Base-by-base conservation (phyloP, 2,888 invertebrate genomes). In the Ornithoptera priamus region DNA sequence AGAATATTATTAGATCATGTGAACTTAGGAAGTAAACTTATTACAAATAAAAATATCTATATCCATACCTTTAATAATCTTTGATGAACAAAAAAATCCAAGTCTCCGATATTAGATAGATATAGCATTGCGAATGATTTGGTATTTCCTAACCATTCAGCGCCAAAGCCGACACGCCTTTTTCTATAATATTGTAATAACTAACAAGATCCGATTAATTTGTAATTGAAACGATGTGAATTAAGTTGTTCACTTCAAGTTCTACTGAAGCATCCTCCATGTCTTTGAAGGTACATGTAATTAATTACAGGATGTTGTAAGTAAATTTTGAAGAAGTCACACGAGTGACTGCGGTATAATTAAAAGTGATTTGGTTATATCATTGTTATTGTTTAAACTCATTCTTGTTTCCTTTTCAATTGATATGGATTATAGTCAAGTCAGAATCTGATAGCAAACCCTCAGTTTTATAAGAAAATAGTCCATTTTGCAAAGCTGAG, bases 61-160 rank as follows among this genome's bases (percentile, higher is more conserved):
- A 2, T 18, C 12, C 17, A 17, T 57, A 57, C 57, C 3, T 62
- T 50, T 30, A 24, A 30, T 65, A 65, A 39, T 57, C 64, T 65
- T 30, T 65, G 39, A 57, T 57, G n/a, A 39, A 57, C 20, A n/a
- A 20, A 15, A 22, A 20, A 65, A 53, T 64, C 36, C 82, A 82
- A 82, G 82, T 80, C 73, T 82, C 73, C 75, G 78, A 82, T 83
- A 85, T 80, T 80, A 82, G 81, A 79, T 80, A 77, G 81, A 81
- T 75, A 57, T 17, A 36, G 22, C 81, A 78, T 81, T 81, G 79
- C 78, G 79, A 79, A 81, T 85, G 85, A 85, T 77, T 78, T 70
- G 75, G 76, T 77, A 70, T 68, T 79, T 81, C 80, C 68, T 65
- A 66, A 74, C 67, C 72, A 65, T 53, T 57, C 57, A 66, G 60